These are phyloP conservation scores for Alauda arvensis DNA, from an alignment of 2,797 vertebrate genomes.

Conservation along the genomic window DNA sequence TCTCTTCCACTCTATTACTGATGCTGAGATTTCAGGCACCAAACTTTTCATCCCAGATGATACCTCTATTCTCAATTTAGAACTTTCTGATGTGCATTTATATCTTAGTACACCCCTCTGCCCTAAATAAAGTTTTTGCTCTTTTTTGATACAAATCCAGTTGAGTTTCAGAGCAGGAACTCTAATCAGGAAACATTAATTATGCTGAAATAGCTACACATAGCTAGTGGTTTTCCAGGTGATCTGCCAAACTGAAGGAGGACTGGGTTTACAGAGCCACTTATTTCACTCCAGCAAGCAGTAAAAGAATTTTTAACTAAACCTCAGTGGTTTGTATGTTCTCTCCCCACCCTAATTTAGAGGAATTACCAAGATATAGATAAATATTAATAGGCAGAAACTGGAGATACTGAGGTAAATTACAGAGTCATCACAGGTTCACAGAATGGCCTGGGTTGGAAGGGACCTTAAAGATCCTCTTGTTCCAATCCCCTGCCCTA, in stretches of 20 bases:
- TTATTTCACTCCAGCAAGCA: background rate
- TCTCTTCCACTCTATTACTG: background rate
- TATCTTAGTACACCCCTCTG: accelerated
- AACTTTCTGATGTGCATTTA: background rate
- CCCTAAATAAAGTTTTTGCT: background rate
- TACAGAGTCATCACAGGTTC: background rate
- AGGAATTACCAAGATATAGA: background rate
- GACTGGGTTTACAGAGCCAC: background rate
- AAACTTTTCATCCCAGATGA: background rate
- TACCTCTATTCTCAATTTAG: background rate
- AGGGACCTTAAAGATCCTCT: background rate
- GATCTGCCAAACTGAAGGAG: background rate
- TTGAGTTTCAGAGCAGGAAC: background rate
- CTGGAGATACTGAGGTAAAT: background rate
- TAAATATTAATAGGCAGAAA: background rate
- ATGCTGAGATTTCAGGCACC: background rate
- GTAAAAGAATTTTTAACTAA: background rate
- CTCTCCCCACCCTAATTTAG: background rate
- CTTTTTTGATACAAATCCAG: background rate
- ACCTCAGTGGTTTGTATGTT: background rate
- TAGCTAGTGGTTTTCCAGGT: background rate
- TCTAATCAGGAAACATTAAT: background rate
- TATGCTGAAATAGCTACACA: background rate
- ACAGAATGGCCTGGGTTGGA: background rate
- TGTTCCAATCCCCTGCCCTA: background rate